Conservation (phyloP, 2,888 invertebrate genomes). For the Iselma pallidipennis region DNA sequence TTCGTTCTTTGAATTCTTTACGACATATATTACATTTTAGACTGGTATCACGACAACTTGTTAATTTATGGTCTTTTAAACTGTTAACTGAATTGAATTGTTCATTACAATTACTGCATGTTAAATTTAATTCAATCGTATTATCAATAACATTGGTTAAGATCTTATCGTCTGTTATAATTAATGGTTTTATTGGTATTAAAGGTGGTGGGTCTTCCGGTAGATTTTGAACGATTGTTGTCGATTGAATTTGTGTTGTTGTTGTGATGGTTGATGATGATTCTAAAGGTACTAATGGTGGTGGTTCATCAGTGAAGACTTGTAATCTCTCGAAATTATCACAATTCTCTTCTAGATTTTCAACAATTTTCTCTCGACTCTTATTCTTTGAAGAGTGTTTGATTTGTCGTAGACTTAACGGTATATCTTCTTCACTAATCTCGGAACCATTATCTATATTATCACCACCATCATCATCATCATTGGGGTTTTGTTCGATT, state of each 20-base stretch:
- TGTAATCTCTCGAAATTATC: neutral
- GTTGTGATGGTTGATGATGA: no score
- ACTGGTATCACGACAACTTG: conserved; percentile 36
- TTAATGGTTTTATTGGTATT: conserved; percentile 46
- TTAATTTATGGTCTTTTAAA: conserved; percentile 44
- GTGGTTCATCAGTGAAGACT: conserved; percentile 41
- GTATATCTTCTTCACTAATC: conserved; percentile 33
- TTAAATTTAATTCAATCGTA: conserved; percentile 35
- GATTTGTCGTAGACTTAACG: conserved; percentile 29
- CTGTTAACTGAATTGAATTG: conserved; percentile 40
- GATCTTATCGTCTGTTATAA: conserved; percentile 26
- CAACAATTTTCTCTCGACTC: conserved; percentile 16
- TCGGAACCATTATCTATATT: conserved; percentile 25
- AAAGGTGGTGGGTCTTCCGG: conserved; percentile 48
- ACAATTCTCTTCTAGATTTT: conserved; percentile 8
- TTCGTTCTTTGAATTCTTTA: conserved; percentile 48
- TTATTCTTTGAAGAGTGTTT: conserved; percentile 6
- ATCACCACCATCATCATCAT: conserved; percentile 3
- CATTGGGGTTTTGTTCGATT: conserved; percentile 33
- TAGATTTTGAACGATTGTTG: conserved; percentile 23
- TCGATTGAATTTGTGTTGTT: conserved; percentile 12
- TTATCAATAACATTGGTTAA: conserved; percentile 34
- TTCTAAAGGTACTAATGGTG: conserved; percentile 48
- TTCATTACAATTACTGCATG: conserved; percentile 44
- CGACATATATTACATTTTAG: conserved; percentile 51